Base-by-base conservation (phyloP, 2,888 invertebrate genomes). In the Andrena chrysosceles region DNA sequence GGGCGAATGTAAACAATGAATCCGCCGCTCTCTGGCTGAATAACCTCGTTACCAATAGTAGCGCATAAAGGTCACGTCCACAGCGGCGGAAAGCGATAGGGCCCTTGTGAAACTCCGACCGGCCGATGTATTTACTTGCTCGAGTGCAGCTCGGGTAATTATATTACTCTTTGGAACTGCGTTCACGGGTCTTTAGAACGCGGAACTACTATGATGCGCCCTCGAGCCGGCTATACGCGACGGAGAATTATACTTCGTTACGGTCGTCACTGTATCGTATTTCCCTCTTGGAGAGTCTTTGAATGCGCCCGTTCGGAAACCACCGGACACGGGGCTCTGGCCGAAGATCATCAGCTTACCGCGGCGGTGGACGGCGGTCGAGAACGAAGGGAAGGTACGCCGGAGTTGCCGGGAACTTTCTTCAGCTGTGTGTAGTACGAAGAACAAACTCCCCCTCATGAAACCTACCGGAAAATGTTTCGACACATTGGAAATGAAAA, bases 141-240 rank as follows among this genome's bases (percentile, higher is more conserved):
- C 85, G 84, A 78, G 77, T 84, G 80, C 77, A 63, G 72, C 69
- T 48, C 75, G 63, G 64, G 78, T 89, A 91, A 91, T 90, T 89
- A 88, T 85, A 87, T 88, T 88, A 85, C 85, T 83, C 85, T 89
- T 87, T 81, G 80, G 63, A 89, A 84, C 82, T 81, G 74, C 63
- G 66, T 60, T 80, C 80, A 56, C 64, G 62, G 71, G 68, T 83
- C 74, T 79, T 87, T 80, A 73, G 81, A 84, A 74, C 75, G 76
- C 71, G 54, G 64, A 83, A 66, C 77, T 56, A 56, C 67, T 49
- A 72, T 81, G 78, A 71, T 62, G 64, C 73, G 29, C 60, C 35
- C 48, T 10, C 7, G 3, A n/a, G 16, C 13, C 13, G 16, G 16
- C 23, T 70, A 63, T 62, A 73, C 52, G 67, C 60, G 35, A 52